Conservation (phyloP, 1,140 invertebrate species). For the Drosophila nigromelanica region DNA sequence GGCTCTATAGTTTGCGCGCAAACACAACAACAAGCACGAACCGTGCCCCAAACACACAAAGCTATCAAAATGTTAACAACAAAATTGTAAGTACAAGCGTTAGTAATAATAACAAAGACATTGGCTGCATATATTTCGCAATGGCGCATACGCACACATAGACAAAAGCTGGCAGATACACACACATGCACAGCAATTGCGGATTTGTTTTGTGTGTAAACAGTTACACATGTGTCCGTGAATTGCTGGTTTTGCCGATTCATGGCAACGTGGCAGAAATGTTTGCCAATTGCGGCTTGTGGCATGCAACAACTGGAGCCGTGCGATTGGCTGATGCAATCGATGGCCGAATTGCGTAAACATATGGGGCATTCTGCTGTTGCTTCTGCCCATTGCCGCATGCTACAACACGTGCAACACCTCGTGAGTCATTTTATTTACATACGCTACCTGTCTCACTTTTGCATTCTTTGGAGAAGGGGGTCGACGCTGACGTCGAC, state of each 20-base stretch:
- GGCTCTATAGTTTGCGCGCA: slow-evolving; percentile 79
- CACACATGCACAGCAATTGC: slow-evolving; percentile 24
- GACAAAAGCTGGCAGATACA: slow-evolving; percentile 10
- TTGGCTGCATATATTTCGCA: slow-evolving; percentile 54
- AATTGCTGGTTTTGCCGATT: slow-evolving; percentile 19
- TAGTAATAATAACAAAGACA: neutral
- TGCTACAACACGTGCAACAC: slow-evolving; percentile 39
- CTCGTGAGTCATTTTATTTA: slow-evolving; percentile 8
- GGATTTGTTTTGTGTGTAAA: slow-evolving; percentile 19
- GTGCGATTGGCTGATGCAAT: slow-evolving; percentile 72
- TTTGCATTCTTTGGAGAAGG: neutral
- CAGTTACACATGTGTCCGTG: slow-evolving; percentile 6
- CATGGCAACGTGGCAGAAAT: slow-evolving; percentile 63
- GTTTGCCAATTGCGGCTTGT: slow-evolving; percentile 16
- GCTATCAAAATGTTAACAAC: slow-evolving; percentile 74
- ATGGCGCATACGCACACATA: slow-evolving; percentile 17
- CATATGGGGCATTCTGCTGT: neutral
- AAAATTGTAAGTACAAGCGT: slow-evolving; percentile 62
- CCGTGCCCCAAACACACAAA: slow-evolving; percentile 72
- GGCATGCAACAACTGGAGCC: slow-evolving; percentile 60
- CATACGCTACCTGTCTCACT: neutral
- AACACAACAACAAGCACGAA: slow-evolving; percentile 70
- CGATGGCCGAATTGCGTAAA: slow-evolving; percentile 40
- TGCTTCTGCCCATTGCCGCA: slow-evolving; percentile 24
- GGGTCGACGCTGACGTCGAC: neutral